Evolutionary conservation across 2,888 invertebrate genomes (phyloP).

Genomic region (Drosophila lacicola): DNA sequence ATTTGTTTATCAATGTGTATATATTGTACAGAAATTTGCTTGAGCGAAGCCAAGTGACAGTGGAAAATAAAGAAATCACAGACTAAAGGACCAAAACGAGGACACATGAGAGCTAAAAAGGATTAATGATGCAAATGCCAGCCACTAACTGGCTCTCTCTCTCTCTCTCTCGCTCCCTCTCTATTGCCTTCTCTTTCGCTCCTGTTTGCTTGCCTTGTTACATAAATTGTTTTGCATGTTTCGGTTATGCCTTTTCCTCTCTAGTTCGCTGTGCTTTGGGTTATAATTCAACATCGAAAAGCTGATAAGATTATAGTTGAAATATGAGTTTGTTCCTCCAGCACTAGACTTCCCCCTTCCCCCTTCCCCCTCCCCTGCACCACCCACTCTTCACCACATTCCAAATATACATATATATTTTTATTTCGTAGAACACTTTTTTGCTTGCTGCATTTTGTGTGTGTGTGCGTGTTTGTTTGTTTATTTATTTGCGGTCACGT

Average conservation of each 20-base stretch:
- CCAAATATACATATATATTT: not conserved
- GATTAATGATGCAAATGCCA: conserved; percentile 57
- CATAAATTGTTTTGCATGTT: conserved; percentile 59
- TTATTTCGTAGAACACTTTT: not conserved
- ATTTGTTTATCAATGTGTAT: conserved; percentile 2
- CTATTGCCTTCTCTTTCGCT: not conserved
- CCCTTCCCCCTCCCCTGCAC: not conserved
- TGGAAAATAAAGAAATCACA: conserved; percentile 46
- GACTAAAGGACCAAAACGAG: conserved; percentile 22
- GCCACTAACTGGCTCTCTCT: not conserved
- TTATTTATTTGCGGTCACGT: conserved; percentile 59
- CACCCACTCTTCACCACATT: not conserved
- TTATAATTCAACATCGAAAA: conserved; percentile 72
- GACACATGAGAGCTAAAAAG: conserved; percentile 50
- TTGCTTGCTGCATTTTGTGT: conserved; percentile 30
- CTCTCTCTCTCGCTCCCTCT: not conserved
- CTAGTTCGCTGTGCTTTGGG: conserved; percentile 29
- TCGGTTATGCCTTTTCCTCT: conserved; percentile 7
- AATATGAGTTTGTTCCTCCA: conserved; percentile 59
- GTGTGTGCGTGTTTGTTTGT: conserved; percentile 14
- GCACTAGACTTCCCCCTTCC: not conserved
- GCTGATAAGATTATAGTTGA: conserved; percentile 73
- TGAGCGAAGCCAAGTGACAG: conserved; percentile 12
- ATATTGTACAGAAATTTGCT: conserved; percentile 12
- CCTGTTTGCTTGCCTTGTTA: conserved; percentile 21